Percentiles rank a stretch among this genome's conserved stretches.
phyloP scores from a whole-genome alignment of 92 coral and sea anemone species.

The Parazoanthus swiftii region DNA sequence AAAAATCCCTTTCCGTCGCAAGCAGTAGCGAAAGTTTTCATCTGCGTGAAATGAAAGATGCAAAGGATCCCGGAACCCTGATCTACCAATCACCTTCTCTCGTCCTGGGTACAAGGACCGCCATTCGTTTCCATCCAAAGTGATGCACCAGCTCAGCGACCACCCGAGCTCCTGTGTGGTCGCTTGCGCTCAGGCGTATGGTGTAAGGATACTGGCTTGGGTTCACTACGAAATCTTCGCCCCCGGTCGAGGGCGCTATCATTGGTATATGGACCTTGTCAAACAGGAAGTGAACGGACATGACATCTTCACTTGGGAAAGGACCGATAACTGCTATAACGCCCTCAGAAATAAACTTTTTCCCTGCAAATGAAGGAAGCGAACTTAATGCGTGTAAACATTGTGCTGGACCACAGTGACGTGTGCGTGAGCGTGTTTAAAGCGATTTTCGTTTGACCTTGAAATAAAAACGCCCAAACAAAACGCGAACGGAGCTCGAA shows the following conservation, averaged over 20 bases:
- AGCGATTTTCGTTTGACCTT: too few species aligned
- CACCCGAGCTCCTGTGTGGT: background rate
- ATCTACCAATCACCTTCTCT: background rate
- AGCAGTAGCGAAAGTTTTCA: too few species aligned
- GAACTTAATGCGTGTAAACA: background rate
- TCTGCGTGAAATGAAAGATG: too few species aligned
- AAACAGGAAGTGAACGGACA: conserved; percentile 5
- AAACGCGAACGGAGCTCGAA: too few species aligned
- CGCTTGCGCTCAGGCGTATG: conserved; percentile 6
- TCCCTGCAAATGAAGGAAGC: background rate
- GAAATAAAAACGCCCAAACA: too few species aligned
- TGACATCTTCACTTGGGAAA: background rate
- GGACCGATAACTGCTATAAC: conserved; percentile 5
- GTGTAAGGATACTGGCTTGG: background rate
- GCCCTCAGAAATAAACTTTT: background rate
- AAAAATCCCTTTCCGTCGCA: too few species aligned
- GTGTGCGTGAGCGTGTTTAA: too few species aligned
- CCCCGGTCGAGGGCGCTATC: conserved; percentile 11
- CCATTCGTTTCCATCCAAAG: conserved; percentile 25
- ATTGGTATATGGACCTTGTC: background rate
- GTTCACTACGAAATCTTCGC: background rate
- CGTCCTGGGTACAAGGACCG: background rate
- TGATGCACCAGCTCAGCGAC: conserved; percentile 5
- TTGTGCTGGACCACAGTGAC: too few species aligned
- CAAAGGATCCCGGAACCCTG: too few species aligned